A percentile compares a stretch with the other conserved stretches of the same genome.
Evolutionary conservation across 2,113 vertebrate species (phyloP).

Genomic region (Cheilinus undulatus): DNA sequence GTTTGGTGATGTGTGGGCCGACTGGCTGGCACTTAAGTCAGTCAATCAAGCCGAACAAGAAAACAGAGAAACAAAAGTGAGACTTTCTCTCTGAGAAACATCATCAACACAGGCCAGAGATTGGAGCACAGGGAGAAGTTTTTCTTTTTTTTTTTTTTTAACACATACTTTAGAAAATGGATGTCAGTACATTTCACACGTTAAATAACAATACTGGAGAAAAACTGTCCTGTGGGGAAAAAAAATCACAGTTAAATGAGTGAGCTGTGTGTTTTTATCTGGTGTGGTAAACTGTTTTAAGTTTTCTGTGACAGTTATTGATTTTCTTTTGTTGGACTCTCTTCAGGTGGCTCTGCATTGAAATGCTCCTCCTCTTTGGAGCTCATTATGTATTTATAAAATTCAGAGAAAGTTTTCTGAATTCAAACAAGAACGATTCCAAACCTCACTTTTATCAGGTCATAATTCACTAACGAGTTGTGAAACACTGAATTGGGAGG

Average conservation of each 20-base stretch:
- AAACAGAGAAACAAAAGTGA: slow-evolving; percentile 39
- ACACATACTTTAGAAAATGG: neutral
- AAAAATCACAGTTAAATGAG: too few relatives aligned
- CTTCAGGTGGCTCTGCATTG: neutral
- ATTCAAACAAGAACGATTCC: neutral
- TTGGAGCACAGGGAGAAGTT: too few relatives aligned
- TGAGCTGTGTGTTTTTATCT: too few relatives aligned
- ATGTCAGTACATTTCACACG: too few relatives aligned
- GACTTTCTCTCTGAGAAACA: slow-evolving; percentile 5
- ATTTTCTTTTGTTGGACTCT: neutral
- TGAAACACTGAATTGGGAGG: slow-evolving; percentile 6
- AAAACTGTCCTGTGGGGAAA: neutral
- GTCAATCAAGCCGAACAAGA: neutral
- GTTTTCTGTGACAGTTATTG: too few relatives aligned
- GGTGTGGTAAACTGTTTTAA: too few relatives aligned
- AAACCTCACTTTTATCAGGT: slow-evolving; percentile 1
- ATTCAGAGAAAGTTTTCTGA: neutral
- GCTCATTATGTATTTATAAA: neutral
- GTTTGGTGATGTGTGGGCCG: slow-evolving; percentile 30
- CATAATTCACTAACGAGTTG: slow-evolving; percentile 40
- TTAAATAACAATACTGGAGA: neutral
- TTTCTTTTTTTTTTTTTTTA: slow-evolving; percentile 1
- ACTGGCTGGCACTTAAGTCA: neutral
- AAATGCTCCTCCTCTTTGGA: too few relatives aligned
- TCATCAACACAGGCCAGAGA: slow-evolving; percentile 15